phyloP scores from a whole-genome alignment of 2,113 vertebrate genomes.

The Cryptoleucopteryx plumbea region DNA sequence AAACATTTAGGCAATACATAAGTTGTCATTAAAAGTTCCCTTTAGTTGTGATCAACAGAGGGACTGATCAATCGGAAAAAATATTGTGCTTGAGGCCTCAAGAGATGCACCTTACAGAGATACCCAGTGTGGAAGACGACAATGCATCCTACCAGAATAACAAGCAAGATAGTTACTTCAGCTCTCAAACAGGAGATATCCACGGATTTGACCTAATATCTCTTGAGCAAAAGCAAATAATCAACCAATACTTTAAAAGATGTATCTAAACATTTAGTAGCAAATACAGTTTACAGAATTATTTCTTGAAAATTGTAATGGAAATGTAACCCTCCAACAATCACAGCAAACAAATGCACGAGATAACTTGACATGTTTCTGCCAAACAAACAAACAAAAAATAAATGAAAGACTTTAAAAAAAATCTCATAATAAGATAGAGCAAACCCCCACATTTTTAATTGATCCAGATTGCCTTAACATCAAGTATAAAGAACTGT shows the following conservation, averaged over 20 bases:
- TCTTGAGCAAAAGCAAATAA: not conserved
- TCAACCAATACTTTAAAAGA: not conserved
- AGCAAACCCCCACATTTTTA: not conserved
- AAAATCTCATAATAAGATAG: not conserved
- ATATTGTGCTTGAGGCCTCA: not conserved
- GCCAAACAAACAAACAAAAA: not conserved
- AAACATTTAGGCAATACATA: fast-evolving
- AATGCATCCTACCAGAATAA: not conserved
- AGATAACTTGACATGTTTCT: not conserved
- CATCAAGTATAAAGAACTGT: not conserved
- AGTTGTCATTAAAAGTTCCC: not conserved
- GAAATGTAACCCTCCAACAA: not conserved
- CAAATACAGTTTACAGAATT: not conserved
- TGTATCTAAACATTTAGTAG: not conserved
- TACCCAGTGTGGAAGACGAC: not conserved
- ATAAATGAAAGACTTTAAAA: not conserved
- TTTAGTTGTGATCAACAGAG: not conserved
- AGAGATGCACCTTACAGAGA: not conserved
- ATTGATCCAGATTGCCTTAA: not conserved
- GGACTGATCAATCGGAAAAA: not conserved
- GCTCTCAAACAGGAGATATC: not conserved
- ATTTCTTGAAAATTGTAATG: not conserved
- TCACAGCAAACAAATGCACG: not conserved
- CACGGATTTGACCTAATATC: not conserved
- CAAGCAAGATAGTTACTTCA: not conserved